phyloP scores from a whole-genome alignment of 2,113 vertebrate species.

The Oncorhynchus nerka region DNA sequence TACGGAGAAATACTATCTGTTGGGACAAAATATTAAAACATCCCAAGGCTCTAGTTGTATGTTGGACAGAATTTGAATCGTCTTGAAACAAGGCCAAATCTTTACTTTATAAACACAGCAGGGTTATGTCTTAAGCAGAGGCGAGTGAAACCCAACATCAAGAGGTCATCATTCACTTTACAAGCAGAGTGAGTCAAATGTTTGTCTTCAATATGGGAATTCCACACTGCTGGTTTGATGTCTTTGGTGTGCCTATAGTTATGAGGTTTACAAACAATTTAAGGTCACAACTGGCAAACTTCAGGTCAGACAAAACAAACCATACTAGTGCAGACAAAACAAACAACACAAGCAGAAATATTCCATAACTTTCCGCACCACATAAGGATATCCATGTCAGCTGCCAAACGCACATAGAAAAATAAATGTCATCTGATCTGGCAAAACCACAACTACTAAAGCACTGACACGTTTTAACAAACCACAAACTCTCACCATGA shows the following conservation, averaged over 20 bases:
- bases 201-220: no score
- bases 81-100: not conserved
- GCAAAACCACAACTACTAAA: not conserved
- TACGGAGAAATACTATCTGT: constrained; percentile 6
- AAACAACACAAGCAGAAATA: no score
- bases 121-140: not conserved
- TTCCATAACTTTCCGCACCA: no score
- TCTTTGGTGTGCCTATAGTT: no score
- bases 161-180: not conserved
- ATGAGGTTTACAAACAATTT: no score
- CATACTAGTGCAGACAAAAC: no score
- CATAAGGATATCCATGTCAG: no score
- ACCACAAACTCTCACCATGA: constrained; percentile 79
- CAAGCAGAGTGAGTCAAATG: not conserved
- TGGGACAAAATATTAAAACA: not conserved
- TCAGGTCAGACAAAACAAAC: no score
- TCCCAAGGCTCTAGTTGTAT: not conserved
- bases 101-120: not conserved
- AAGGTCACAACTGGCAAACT: no score
- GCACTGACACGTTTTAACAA: not conserved
- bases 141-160: not conserved
- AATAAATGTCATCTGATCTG: no score
- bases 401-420: no score
- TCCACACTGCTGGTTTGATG: no score
- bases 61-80: not conserved